Evolutionary conservation across 2,797 vertebrate species (phyloP), one percentile per base, ranked within the genome.

Genomic region (Meda fulgida): DNA sequence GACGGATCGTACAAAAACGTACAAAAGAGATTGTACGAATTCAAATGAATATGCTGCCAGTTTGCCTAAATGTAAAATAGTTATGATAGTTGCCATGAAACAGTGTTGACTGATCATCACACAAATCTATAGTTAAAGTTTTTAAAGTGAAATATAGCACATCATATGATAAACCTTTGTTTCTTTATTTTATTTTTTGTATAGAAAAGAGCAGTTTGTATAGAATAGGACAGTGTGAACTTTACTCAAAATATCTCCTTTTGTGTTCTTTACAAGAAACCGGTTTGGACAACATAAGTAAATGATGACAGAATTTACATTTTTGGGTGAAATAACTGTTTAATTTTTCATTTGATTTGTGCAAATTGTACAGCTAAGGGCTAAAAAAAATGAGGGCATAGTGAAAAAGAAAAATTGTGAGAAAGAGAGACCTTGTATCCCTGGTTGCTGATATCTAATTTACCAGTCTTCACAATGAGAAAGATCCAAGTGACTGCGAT

Each of bases 401-500:
- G 40, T 55, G 0, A 67, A 70, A 75, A 84, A 63, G 16, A 76
- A 53, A 77, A 55, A 84, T 82, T 29, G 46, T 55, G 53, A 70
- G 21, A 48, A 11, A 51, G 23, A 83, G 53, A 80, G 55, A 69
- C 26, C 63, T 48, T 76, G 65, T 46, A 34, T 80, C 38, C 60
- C 38, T 66, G 81, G 75, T 83, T 79, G 70, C 67, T 75, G 14
- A 80, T 85, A 71, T 87, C 80, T 89, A 81, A 89, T 72, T 89
- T 48, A 87, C 60, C 71, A 85, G 80, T 48, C 85, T 84, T 80
- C 60, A 60, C 51, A 67, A 83, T 80, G 55, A 71, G 58, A 75
- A 40, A 80, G 71, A 80, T 86, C 53, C 63, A 66, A 60, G 69
- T 82, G 79, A 67, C 71, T 69, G 53, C 21, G 80, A 81, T 78